These are phyloP conservation scores for Dryocosmus kuriphilus DNA, from an alignment of 2,888 invertebrate species.

Conservation along the genomic window DNA sequence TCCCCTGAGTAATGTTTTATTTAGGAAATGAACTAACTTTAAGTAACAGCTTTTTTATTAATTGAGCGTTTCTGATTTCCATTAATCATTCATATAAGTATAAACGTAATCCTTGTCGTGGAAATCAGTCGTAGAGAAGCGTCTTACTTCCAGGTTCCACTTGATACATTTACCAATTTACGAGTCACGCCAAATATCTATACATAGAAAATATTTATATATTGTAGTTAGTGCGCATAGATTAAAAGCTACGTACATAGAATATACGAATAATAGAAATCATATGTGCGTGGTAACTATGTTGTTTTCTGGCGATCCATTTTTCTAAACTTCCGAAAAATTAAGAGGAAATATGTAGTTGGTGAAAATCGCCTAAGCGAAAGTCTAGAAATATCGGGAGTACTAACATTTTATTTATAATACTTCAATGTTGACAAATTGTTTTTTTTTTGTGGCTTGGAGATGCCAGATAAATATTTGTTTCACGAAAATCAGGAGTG, in stretches of 20 bases:
- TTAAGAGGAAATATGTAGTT: neutral
- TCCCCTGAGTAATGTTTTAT: neutral
- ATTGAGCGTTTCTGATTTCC: neutral
- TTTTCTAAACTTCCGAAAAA: constrained; percentile 10
- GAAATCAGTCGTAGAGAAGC: constrained; percentile 30
- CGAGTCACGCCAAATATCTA: constrained; percentile 39
- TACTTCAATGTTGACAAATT: neutral
- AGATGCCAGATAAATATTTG: neutral
- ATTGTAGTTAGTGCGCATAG: constrained; percentile 37
- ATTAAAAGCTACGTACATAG: constrained; percentile 29
- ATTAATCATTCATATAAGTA: constrained; percentile 25
- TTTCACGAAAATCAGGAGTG: neutral
- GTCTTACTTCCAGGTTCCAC: constrained; percentile 19
- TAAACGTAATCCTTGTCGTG: neutral
- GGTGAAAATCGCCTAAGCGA: neutral
- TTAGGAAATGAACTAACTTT: neutral
- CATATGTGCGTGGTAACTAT: constrained; percentile 18
- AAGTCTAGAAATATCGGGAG: neutral
- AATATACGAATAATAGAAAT: constrained; percentile 8
- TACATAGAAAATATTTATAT: constrained; percentile 38
- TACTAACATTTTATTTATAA: neutral
- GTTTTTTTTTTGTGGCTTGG: neutral
- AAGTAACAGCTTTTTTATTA: constrained; percentile 13
- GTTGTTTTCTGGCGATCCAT: constrained; percentile 21
- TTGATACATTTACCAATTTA: constrained; percentile 33